Conservation (phyloP, 2,113 vertebrate genomes). For the Bettongia penicillata region DNA sequence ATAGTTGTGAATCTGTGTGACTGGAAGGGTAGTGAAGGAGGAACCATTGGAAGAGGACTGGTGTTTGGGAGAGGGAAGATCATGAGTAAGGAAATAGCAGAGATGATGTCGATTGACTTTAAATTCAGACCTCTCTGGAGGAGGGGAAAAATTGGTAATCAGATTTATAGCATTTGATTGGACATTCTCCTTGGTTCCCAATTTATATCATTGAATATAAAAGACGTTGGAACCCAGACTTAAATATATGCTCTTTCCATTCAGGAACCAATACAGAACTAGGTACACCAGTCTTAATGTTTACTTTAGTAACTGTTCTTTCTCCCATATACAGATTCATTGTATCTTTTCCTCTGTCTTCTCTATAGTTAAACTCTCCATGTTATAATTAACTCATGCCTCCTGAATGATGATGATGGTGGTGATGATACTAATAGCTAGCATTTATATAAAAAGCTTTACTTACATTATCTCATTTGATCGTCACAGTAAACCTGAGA, state of each 20-base stretch:
- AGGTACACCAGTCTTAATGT: background rate
- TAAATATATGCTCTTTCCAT: background rate
- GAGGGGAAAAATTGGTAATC: background rate
- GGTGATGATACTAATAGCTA: background rate
- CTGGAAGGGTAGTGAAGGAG: background rate
- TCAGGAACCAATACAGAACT: background rate
- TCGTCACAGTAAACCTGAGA: background rate
- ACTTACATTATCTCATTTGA: background rate
- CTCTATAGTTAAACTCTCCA: background rate
- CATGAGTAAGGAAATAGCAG: background rate
- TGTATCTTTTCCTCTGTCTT: background rate
- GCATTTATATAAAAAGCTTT: background rate
- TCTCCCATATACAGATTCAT: background rate
- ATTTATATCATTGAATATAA: background rate
- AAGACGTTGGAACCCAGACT: background rate
- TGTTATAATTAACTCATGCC: background rate
- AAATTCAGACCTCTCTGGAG: background rate
- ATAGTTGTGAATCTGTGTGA: background rate
- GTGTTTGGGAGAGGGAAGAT: background rate
- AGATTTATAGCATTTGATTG: background rate
- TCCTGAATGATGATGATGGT: background rate
- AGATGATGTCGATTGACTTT: background rate
- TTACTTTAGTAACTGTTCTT: background rate
- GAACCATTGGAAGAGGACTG: background rate
- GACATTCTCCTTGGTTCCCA: background rate